Evolutionary conservation across 2,797 vertebrate species (phyloP), one percentile per base, ranked within the genome.

Genomic region (Botia almorhae): DNA sequence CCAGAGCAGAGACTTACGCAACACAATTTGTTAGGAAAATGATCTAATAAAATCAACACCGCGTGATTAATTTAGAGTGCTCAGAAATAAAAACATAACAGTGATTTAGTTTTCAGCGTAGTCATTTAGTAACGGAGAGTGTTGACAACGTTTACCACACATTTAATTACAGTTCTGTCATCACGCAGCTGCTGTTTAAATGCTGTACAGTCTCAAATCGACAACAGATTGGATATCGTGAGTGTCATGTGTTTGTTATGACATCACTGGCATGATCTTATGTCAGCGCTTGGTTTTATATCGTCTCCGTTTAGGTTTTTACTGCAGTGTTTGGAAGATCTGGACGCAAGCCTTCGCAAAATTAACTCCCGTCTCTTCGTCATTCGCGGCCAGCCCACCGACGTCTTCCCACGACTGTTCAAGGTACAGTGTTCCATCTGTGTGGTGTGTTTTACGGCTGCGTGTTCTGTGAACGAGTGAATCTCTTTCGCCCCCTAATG

Each of bases 281-380:
- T 39, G 39, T 6, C 39, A 39, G 4, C 39, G 60, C 5, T 16
- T 63, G n/a, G 17, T 53, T 33, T 68, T 67, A 46, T 53, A 21
- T 73, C 61, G 67, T 16, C 46, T 77, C 7, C 70, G 80, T 70
- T 14, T 91, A 96, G 96, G 83, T 96, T 96, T 87, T 91, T 96
- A 4, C 91, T 96, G 19, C 94, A 96, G 74, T 95, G 94, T 68
- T 89, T 96, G 88, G 96, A 96, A 88, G 95, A 97, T 86, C 85
- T 97, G 86, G 96, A 97, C 69, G 91, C 92, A 58, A 95, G 94
- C 78, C 90, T 97, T 72, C 93, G 94, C 86, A 96, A 96, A 85
- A 91, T 96, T n/a, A 94, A 94, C 79, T 95, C 95, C 1, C 93
- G 96, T 43, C 91, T 97, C 67, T 96, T 96, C 85, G 96, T 97